phyloP scores from a whole-genome alignment of 2,113 vertebrate species.

The Gasterosteus nipponicus region DNA sequence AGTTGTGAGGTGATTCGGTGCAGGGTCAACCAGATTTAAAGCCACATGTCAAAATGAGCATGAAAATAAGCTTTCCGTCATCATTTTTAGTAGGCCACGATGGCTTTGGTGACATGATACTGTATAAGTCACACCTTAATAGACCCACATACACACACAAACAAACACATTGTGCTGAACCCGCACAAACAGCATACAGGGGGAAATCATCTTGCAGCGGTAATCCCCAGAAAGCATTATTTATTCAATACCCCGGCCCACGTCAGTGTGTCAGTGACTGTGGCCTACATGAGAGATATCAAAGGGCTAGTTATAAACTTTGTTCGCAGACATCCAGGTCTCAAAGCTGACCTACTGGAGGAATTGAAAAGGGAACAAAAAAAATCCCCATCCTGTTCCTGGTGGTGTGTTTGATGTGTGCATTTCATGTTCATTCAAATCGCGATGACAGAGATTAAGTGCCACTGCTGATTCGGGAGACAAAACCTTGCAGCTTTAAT shows the following conservation, averaged over 20 bases:
- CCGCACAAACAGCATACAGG: conserved; percentile 26
- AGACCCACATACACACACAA: conserved; percentile 2
- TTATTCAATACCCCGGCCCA: conserved; percentile 73
- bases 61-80: background rate
- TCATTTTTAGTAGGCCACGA: conserved; percentile 9
- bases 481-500: conserved; percentile 4
- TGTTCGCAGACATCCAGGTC: conserved; percentile 34
- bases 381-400: conserved; percentile 5
- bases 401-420: conserved; percentile 14
- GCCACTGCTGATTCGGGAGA: conserved; percentile 38
- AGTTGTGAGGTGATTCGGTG: conserved; percentile 30
- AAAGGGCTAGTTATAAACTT: conserved; percentile 76
- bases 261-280: conserved; percentile 52
- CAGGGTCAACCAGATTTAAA: conserved; percentile 42
- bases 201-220: conserved; percentile 58
- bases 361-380: conserved; percentile 5
- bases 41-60: conserved; percentile 31
- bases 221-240: conserved; percentile 75
- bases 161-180: conserved; percentile 29
- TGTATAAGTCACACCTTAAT: background rate
- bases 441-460: conserved; percentile 33
- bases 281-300: conserved; percentile 76
- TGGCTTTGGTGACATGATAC: conserved; percentile 19
- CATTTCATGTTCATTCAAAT: conserved; percentile 34
- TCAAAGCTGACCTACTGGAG: conserved; percentile 17